A percentile compares a stretch with the other conserved stretches of the same genome.
Conservation (phyloP, 2,888 invertebrate genomes). For the Orthonevra nobilis region DNA sequence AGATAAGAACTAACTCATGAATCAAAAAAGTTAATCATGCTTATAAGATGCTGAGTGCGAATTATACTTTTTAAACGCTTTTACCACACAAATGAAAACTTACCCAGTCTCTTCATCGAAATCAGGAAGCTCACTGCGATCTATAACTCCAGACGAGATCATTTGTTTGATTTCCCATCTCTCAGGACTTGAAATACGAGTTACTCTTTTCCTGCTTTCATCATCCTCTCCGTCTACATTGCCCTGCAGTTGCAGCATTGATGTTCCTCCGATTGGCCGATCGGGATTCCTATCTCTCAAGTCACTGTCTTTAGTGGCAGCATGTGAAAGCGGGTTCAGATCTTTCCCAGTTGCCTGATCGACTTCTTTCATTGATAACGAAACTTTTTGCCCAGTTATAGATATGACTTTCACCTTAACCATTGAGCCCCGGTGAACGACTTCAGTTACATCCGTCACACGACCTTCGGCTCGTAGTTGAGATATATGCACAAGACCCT, state of each 20-base stretch:
- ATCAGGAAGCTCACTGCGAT: conserved; percentile 96
- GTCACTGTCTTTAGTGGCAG: conserved; percentile 82
- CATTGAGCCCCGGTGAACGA: conserved; percentile 92
- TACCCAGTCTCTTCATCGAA: conserved; percentile 98
- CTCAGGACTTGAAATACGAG: conserved; percentile 97
- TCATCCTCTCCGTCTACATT: conserved; percentile 89
- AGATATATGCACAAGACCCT: conserved; percentile 98
- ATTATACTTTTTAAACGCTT: neutral
- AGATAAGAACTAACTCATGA: too few species aligned
- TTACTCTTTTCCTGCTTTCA: conserved; percentile 90
- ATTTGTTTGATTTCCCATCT: conserved; percentile 99
- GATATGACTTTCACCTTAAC: conserved; percentile 96
- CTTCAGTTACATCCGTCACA: conserved; percentile 96
- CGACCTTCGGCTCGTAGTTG: conserved; percentile 95
- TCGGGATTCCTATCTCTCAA: conserved; percentile 92
- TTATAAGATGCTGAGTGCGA: too few species aligned
- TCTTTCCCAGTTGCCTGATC: conserved; percentile 97
- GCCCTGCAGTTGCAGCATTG: conserved; percentile 82
- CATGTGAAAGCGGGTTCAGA: conserved; percentile 91
- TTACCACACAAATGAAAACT: too few species aligned
- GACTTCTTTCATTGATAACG: conserved; percentile 98
- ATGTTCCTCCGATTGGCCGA: conserved; percentile 86
- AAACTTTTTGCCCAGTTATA: conserved; percentile 96
- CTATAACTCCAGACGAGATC: conserved; percentile 95
- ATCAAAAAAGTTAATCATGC: too few species aligned